A percentile compares a stretch with the other conserved stretches of the same genome.
Conservation (phyloP, 2,797 vertebrate species). For the Phylloscopus collybita region DNA sequence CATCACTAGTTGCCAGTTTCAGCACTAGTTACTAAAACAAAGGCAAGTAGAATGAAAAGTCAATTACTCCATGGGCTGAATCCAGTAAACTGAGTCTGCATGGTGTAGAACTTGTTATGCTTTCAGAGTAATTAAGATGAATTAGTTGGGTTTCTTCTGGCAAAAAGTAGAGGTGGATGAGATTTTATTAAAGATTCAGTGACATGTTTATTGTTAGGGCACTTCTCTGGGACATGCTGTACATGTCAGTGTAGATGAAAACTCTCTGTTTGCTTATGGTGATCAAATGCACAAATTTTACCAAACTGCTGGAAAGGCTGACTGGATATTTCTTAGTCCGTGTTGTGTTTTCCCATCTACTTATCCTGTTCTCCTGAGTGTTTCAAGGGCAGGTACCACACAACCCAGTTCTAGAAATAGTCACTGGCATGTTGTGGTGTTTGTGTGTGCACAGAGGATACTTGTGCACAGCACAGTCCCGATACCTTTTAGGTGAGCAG, state of each 20-base stretch:
- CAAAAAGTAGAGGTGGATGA: not conserved
- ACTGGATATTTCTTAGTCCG: not conserved
- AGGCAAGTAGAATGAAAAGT: not conserved
- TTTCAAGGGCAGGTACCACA: not conserved
- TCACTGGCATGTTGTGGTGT: not conserved
- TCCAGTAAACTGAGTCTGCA: not conserved
- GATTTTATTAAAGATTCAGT: not conserved
- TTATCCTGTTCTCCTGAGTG: not conserved
- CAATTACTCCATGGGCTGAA: not conserved
- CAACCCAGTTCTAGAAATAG: not conserved
- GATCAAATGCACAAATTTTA: not conserved
- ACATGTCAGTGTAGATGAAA: not conserved
- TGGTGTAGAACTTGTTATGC: not conserved
- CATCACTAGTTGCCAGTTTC: not conserved
- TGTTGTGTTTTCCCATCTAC: not conserved
- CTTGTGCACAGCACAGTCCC: not conserved
- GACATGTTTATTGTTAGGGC: not conserved
- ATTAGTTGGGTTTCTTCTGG: not conserved
- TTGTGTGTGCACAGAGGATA: not conserved
- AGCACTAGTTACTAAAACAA: not conserved
- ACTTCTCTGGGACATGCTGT: not conserved
- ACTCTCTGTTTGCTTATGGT: not conserved
- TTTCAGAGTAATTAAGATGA: not conserved
- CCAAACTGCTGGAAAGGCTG: not conserved
- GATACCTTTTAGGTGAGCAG: not conserved